phyloP scores from a whole-genome alignment of 2,888 invertebrate genomes.

The Dasypogon diadema region DNA sequence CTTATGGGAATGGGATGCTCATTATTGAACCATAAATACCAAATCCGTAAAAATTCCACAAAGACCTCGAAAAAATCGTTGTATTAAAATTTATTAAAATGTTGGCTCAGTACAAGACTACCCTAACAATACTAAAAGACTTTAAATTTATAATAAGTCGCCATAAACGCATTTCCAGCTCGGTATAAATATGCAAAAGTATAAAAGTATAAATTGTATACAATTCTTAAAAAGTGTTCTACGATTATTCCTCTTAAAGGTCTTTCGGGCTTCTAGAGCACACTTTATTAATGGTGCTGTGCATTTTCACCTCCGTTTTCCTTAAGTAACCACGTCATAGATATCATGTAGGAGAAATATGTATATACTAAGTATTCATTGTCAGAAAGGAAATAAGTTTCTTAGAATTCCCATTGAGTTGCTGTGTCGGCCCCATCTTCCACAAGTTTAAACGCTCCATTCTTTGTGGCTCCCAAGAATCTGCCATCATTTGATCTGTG shows the following conservation, averaged over 20 bases:
- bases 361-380: neutral
- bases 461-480: slow-evolving; percentile 91
- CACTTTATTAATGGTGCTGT: neutral
- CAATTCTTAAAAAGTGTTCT: neutral
- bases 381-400: slow-evolving; percentile 1
- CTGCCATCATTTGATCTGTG: slow-evolving; percentile 72
- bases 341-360: neutral
- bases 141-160: neutral
- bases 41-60: neutral
- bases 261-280: neutral
- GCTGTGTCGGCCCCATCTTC: slow-evolving; percentile 82
- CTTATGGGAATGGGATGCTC: neutral
- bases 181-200: slow-evolving; percentile 9
- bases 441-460: slow-evolving; percentile 88
- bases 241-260: neutral
- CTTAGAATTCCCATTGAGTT: slow-evolving; percentile 95
- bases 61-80: neutral
- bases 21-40: too few species aligned
- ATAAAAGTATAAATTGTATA: slow-evolving; percentile 21
- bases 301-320: neutral
- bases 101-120: neutral
- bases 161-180: neutral
- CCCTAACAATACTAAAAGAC: slow-evolving; percentile 9
- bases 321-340: slow-evolving; percentile 34
- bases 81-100: slow-evolving; percentile 2